Evolutionary conservation across 1,140 invertebrate genomes (phyloP).

Genomic region (Orius insidiosus): DNA sequence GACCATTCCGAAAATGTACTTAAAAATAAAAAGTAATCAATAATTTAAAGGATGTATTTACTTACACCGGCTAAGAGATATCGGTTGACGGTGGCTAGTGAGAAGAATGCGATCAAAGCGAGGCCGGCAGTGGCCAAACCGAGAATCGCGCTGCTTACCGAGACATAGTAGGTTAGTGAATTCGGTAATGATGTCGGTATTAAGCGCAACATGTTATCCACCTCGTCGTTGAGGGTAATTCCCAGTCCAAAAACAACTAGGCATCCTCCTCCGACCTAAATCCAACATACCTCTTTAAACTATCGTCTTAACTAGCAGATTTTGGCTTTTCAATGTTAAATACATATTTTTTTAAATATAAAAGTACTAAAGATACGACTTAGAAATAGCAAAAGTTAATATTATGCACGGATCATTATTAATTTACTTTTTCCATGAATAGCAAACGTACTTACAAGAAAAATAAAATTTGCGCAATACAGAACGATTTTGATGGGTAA

Average conservation of each 20-base stretch:
- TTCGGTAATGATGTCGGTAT: conserved; percentile 25
- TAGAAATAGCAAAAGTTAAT: too few relatives aligned
- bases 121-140: conserved; percentile 45
- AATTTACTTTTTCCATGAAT: too few relatives aligned
- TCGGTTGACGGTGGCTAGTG: conserved; percentile 51
- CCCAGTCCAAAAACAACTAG: conserved; percentile 21
- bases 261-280: conserved; percentile 22
- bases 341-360: too few relatives aligned
- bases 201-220: conserved; percentile 22
- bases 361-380: too few relatives aligned
- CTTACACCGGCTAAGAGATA: conserved; percentile 47
- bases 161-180: conserved; percentile 54
- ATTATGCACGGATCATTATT: too few relatives aligned
- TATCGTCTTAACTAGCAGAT: too few relatives aligned
- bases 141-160: conserved; percentile 40
- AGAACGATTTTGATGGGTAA: too few relatives aligned
- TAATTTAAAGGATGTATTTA: conserved; percentile 11
- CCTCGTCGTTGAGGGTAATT: conserved; percentile 21
- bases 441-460: too few relatives aligned
- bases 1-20: conserved; percentile 57
- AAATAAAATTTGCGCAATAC: too few relatives aligned
- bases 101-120: conserved; percentile 58
- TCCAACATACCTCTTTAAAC: too few relatives aligned
- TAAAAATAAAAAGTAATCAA: conserved; percentile 23
- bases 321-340: too few relatives aligned